Conservation (phyloP, 2,113 vertebrate species). For the Phylloscopus trochiloides region DNA sequence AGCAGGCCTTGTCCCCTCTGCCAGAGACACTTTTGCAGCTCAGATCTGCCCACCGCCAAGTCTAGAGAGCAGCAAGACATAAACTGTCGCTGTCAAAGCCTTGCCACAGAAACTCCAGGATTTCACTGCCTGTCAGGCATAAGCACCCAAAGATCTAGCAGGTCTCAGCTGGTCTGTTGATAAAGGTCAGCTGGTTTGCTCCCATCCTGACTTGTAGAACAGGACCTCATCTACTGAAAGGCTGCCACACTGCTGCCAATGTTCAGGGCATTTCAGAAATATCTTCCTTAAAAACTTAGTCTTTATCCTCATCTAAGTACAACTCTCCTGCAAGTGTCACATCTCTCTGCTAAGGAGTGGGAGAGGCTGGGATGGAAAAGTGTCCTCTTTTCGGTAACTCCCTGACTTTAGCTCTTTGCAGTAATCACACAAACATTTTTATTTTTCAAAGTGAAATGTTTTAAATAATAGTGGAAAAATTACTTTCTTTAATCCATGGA, state of each 20-base stretch:
- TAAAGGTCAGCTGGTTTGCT: background rate
- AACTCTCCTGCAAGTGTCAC: background rate
- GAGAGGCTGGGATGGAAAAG: background rate
- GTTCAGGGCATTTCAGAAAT: background rate
- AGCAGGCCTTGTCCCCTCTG: background rate
- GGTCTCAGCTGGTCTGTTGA: background rate
- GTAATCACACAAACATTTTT: background rate
- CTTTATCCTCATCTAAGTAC: background rate
- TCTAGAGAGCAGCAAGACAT: background rate
- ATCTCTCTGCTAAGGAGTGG: background rate
- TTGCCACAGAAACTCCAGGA: background rate
- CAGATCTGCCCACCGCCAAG: background rate
- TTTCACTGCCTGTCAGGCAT: background rate
- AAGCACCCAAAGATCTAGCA: background rate
- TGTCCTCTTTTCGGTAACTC: background rate
- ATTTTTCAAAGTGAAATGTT: background rate
- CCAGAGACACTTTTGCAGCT: background rate
- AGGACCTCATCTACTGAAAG: background rate
- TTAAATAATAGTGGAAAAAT: background rate
- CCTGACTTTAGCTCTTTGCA: background rate
- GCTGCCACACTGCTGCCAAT: background rate
- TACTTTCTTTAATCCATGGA: background rate
- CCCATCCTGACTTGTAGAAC: background rate
- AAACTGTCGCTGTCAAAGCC: background rate
- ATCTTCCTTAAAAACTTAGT: background rate